Conservation (phyloP, 2,113 vertebrate species). For the Pogonocichla stellata region DNA sequence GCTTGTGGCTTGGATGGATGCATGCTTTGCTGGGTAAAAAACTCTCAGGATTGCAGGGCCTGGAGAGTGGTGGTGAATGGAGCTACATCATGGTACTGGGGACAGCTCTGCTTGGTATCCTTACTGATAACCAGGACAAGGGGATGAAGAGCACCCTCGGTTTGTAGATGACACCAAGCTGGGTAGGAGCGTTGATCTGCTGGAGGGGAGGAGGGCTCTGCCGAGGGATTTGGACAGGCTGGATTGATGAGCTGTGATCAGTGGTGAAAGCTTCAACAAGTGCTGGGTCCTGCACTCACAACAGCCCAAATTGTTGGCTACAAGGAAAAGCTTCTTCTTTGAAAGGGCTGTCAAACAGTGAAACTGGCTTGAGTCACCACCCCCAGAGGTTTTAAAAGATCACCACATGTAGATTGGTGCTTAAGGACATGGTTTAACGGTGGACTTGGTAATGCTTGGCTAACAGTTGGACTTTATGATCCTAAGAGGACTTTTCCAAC, state of each 20-base stretch:
- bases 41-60: not conserved
- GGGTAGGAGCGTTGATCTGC: accelerated
- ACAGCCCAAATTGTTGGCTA: not conserved
- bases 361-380: not conserved
- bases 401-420: not conserved
- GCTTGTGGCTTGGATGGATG: not conserved
- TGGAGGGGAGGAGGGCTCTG: not conserved
- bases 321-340: not conserved
- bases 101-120: not conserved
- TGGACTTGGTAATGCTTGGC: not conserved
- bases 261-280: not conserved
- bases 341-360: not conserved
- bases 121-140: not conserved
- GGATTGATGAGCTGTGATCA: not conserved
- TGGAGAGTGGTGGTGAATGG: not conserved
- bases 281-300: not conserved
- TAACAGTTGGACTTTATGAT: not conserved
- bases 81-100: not conserved
- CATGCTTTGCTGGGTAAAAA: not conserved
- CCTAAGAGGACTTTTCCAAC: not conserved
- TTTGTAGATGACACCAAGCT: not conserved
- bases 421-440: not conserved
- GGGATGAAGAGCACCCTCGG: not conserved
- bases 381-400: not conserved
- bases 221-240: not conserved